Evolutionary conservation across 2,888 invertebrate species (phyloP), one percentile per base, ranked within the genome.

Genomic region (Callimorpha dominula): DNA sequence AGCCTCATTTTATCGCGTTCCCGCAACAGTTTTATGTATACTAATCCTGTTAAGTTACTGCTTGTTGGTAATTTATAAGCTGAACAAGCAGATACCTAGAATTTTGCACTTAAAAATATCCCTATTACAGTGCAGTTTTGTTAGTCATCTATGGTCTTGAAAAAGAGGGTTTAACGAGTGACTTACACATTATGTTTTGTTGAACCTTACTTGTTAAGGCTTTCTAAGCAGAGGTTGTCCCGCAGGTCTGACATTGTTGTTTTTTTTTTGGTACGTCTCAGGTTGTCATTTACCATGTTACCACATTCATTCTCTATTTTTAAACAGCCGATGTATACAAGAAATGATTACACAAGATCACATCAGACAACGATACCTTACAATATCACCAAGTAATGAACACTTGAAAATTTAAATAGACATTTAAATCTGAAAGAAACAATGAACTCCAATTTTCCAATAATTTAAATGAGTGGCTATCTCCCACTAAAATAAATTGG

Each of bases 21-120:
- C 82, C 78, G 74, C 76, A 81, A 86, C 86, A 85, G 80, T 86
- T 87, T 86, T 85, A 87, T 84, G 85, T 86, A 81, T 84, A 85
- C 82, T 87, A 86, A 86, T 86, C 79, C 80, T 65, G 82, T 84
- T 75, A 84, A 87, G 85, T 85, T 83, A 85, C 85, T 84, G 80
- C 82, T 76, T 75, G 67, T 71, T 64, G 63, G 50, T 65, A 52
- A 74, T 80, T 78, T 82, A 76, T 75, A 50, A 20, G 66, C 42
- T 72, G 40, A 67, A 73, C 54, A 74, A 65, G 70, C 31, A 31
- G 20, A 52, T 54, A 17, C 50, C 65, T 70, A 62, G 43, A 54
- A 63, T 49, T 40, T 40, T 50, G 11, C 54, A 54, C 69, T 75
- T 62, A 43, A 42, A 63, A 65, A 46, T 49, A 17, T 6, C 31